A percentile compares a stretch with the other conserved stretches of the same genome.
These are phyloP conservation scores for Aurelia aurita DNA, from an alignment of 30 jellyfish, hydroid and myxozoan species.

Conservation along the genomic window DNA sequence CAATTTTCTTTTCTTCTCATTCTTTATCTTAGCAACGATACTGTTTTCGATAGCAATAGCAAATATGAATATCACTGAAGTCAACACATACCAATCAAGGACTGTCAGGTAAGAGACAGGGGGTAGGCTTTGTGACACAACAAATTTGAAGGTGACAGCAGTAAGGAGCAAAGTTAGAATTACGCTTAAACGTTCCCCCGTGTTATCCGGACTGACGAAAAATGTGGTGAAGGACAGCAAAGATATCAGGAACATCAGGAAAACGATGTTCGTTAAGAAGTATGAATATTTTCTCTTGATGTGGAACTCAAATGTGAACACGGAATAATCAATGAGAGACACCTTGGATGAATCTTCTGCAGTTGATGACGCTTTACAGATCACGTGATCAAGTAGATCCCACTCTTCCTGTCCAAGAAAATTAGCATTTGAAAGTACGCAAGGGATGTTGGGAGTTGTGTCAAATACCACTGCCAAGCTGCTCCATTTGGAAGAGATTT, in stretches of 20 bases:
- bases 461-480: conserved; percentile 72
- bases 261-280: conserved; percentile 82
- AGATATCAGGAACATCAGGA: conserved; percentile 86
- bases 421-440: conserved; percentile 72
- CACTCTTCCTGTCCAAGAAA: conserved; percentile 91
- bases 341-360: conserved; percentile 70
- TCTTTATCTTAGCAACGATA: conserved; percentile 58
- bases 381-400: conserved; percentile 79
- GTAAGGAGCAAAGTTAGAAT: conserved; percentile 87
- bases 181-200: conserved; percentile 91
- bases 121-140: conserved; percentile 92
- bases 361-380: conserved; percentile 45
- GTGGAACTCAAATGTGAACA: conserved; percentile 72
- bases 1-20: background rate
- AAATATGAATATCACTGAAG: conserved; percentile 82
- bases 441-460: conserved; percentile 76
- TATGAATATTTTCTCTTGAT: conserved; percentile 77
- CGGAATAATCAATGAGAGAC: conserved; percentile 69
- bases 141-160: conserved; percentile 89
- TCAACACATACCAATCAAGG: conserved; percentile 85
- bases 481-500: conserved; percentile 88
- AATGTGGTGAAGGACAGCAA: conserved; percentile 88
- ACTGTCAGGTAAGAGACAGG: conserved; percentile 88
- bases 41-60: conserved; percentile 85
- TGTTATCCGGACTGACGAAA: conserved; percentile 67